These are phyloP conservation scores for Chromobotia macracanthus DNA, from an alignment of 2,797 vertebrate genomes.

Conservation along the genomic window DNA sequence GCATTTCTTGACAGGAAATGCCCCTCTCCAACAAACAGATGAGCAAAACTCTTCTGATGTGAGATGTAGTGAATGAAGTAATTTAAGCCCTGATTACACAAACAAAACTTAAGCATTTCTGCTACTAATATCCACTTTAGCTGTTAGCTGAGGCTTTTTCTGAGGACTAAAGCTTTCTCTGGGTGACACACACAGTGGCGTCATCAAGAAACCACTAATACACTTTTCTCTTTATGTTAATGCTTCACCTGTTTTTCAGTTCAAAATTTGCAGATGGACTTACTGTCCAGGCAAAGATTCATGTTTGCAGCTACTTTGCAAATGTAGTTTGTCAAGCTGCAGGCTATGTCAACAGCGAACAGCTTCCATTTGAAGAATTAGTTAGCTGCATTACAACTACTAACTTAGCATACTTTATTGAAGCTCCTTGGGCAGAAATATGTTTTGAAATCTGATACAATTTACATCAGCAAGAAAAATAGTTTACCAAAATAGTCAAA, in stretches of 20 bases:
- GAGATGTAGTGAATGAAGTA: not conserved
- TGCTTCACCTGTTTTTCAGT: not conserved
- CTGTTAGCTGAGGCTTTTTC: not conserved
- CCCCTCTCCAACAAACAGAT: not conserved
- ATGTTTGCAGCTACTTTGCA: not conserved
- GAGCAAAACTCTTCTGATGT: not conserved
- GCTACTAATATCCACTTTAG: not conserved
- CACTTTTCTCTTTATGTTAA: not conserved
- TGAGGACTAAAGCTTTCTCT: not conserved
- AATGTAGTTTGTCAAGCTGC: too few relatives aligned
- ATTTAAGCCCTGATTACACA: not conserved
- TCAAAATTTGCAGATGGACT: constrained; percentile 5
- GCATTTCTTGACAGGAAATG: not conserved
- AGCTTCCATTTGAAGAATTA: too few relatives aligned
- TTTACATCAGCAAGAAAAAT: too few relatives aligned
- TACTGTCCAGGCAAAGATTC: too few relatives aligned
- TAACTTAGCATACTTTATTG: too few relatives aligned
- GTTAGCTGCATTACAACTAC: too few relatives aligned
- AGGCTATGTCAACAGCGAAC: too few relatives aligned
- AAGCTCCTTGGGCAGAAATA: too few relatives aligned
- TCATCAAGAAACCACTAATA: too few relatives aligned
- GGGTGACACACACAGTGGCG: too few relatives aligned
- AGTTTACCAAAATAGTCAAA: too few relatives aligned
- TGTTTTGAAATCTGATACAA: too few relatives aligned
- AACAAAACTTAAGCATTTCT: not conserved